Evolutionary conservation across 53 echinoderm and acorn worm genomes (phyloP).

Genomic region (Henricia sp.): DNA sequence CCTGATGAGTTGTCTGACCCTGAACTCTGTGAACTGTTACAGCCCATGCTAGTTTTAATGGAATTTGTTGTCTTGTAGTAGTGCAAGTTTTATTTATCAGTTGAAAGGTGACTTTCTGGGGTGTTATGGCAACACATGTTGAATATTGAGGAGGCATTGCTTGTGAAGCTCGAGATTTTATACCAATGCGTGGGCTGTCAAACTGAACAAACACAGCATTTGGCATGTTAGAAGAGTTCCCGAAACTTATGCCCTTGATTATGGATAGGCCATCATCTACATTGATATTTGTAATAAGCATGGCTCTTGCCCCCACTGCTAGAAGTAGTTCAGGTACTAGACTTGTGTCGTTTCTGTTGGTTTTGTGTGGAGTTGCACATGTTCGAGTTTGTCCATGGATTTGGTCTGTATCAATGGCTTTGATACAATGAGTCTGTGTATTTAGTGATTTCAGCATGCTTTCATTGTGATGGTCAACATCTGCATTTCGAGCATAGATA

Average conservation of each 20-base stretch:
- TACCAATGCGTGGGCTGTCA: constrained; percentile 12
- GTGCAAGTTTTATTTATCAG: neutral
- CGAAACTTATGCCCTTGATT: neutral
- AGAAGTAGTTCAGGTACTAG: too few species aligned
- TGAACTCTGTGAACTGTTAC: constrained; percentile 36
- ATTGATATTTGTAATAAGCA: constrained; percentile 63
- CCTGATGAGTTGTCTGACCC: constrained; percentile 25
- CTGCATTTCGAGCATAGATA: too few species aligned
- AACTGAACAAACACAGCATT: constrained; percentile 6
- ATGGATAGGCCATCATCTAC: constrained; percentile 56
- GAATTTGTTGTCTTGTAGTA: neutral
- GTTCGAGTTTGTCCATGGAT: too few species aligned
- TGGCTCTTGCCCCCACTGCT: constrained; percentile 57
- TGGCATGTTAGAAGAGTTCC: neutral
- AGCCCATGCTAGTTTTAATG: constrained; percentile 30
- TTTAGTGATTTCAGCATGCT: too few species aligned
- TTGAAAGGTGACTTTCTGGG: neutral
- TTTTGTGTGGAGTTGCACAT: too few species aligned
- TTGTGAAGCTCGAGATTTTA: neutral
- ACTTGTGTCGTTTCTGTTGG: too few species aligned
- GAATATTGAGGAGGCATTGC: neutral
- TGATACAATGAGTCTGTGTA: too few species aligned
- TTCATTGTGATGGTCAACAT: too few species aligned
- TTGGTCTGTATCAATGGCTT: too few species aligned
- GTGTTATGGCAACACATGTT: constrained; percentile 5